These are phyloP conservation scores for Sebastes cheni DNA, from an alignment of 2,797 vertebrate genomes.

Conservation along the genomic window DNA sequence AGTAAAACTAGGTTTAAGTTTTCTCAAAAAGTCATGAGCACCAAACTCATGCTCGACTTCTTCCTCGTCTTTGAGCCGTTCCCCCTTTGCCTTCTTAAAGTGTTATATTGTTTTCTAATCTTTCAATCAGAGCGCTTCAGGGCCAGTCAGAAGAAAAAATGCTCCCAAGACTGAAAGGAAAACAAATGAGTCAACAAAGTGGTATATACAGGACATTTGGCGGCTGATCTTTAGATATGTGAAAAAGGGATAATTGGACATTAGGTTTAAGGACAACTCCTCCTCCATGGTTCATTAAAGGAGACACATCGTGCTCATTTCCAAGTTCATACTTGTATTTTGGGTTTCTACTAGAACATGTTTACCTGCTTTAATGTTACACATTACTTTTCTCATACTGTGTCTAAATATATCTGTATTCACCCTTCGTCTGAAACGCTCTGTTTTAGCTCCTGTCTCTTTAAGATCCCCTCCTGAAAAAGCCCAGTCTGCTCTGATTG, in stretches of 20 bases:
- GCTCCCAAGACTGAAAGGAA: conserved; percentile 9
- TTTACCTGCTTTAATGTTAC: too few species aligned
- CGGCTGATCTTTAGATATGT: conserved; percentile 42
- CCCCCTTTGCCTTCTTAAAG: conserved; percentile 2
- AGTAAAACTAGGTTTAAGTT: background rate
- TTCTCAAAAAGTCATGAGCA: background rate
- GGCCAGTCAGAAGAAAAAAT: conserved; percentile 11
- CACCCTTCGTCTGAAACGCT: too few species aligned
- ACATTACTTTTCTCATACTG: too few species aligned
- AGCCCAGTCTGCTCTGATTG: too few species aligned
- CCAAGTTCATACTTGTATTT: background rate
- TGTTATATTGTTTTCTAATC: conserved; percentile 38
- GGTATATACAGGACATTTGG: conserved; percentile 12
- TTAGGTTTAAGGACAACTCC: conserved; percentile 7
- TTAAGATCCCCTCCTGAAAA: too few species aligned
- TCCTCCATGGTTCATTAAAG: conserved; percentile 8
- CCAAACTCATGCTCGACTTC: background rate
- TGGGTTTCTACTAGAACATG: too few species aligned
- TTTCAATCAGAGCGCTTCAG: conserved; percentile 29
- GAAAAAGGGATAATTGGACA: conserved; percentile 29
- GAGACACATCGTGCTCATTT: background rate
- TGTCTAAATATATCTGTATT: too few species aligned
- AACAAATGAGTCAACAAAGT: conserved; percentile 44
- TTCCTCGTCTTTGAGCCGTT: background rate
- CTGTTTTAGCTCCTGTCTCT: too few species aligned